phyloP scores from a whole-genome alignment of 2,113 vertebrate genomes.

The Shinisaurus crocodilurus region DNA sequence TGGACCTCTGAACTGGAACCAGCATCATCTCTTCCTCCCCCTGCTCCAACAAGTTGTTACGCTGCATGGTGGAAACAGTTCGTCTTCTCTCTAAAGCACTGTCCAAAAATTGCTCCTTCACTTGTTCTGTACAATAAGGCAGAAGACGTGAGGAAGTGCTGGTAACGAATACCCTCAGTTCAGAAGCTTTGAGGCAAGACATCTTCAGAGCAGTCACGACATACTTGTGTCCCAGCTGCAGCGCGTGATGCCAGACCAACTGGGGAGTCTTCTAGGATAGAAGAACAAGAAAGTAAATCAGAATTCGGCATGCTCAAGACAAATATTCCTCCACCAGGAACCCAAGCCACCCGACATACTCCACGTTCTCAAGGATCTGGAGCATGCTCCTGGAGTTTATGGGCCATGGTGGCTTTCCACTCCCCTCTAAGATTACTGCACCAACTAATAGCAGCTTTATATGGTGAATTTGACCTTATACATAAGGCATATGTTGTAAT shows the following conservation, averaged over 20 bases:
- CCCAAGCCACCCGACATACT: rapidly evolving
- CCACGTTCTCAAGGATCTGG: neutral
- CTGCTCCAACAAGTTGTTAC: conserved; percentile 43
- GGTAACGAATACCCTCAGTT: conserved; percentile 75
- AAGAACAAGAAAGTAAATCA: conserved; percentile 9
- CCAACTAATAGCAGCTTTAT: neutral
- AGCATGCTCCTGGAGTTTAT: conserved; percentile 3
- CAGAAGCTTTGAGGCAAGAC: conserved; percentile 75
- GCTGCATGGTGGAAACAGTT: conserved; percentile 12
- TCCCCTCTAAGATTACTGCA: neutral
- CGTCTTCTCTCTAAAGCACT: conserved; percentile 28
- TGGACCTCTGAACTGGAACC: conserved; percentile 68
- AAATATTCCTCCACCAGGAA: neutral
- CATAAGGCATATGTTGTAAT: neutral
- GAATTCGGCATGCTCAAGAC: neutral
- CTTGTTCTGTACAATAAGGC: conserved; percentile 38
- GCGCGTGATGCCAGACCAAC: conserved; percentile 77
- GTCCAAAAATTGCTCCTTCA: conserved; percentile 29
- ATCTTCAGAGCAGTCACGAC: conserved; percentile 78
- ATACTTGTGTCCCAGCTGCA: conserved; percentile 77
- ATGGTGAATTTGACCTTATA: neutral
- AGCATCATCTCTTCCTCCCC: conserved; percentile 38
- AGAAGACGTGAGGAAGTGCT: conserved; percentile 73
- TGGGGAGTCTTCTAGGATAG: conserved; percentile 74
- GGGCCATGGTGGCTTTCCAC: neutral